phyloP scores from a whole-genome alignment of 2,113 vertebrate genomes.

The Pristiophorus japonicus region DNA sequence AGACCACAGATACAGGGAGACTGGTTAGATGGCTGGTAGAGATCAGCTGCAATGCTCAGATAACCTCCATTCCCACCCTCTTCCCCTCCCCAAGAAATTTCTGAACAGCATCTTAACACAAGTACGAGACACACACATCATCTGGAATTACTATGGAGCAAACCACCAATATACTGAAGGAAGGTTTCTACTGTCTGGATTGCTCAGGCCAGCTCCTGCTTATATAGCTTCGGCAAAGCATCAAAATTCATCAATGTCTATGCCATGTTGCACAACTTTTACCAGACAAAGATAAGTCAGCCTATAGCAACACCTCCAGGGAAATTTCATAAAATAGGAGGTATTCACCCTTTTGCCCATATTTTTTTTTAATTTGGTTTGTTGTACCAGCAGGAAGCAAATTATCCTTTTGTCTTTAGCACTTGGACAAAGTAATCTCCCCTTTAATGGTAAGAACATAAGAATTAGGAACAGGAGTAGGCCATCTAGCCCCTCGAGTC shows the following conservation, averaged over 20 bases:
- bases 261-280: not conserved
- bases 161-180: not conserved
- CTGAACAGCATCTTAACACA: not conserved
- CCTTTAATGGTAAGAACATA: not conserved
- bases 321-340: not conserved
- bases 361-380: too few species aligned
- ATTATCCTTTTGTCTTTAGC: not conserved
- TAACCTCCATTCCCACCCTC: not conserved
- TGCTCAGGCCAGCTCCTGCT: not conserved
- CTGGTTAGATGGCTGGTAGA: not conserved
- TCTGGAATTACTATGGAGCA: not conserved
- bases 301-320: not conserved
- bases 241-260: not conserved
- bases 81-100: not conserved
- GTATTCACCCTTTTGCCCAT: too few species aligned
- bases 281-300: not conserved
- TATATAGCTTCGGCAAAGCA: not conserved
- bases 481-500: too few species aligned
- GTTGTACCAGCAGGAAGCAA: not conserved
- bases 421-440: not conserved
- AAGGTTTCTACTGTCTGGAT: not conserved
- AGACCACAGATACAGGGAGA: too few species aligned
- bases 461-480: too few species aligned
- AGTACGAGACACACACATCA: too few species aligned
- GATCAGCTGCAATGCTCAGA: not conserved